These are phyloP conservation scores for Chrysotoxum bicinctum DNA, from an alignment of 2,888 invertebrate genomes.

Conservation along the genomic window DNA sequence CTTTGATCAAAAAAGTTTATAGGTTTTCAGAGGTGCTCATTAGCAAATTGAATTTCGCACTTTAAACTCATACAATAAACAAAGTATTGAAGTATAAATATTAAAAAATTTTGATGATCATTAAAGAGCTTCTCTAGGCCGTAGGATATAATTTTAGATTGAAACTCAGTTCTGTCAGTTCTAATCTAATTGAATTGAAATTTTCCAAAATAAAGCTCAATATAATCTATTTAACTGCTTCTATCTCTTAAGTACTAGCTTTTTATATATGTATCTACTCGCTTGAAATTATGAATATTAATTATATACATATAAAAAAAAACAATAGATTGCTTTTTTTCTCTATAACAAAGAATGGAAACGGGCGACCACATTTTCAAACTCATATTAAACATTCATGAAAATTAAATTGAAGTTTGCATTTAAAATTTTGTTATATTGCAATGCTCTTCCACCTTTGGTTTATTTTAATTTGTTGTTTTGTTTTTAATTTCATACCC, in stretches of 20 bases:
- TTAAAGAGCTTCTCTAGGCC: no score
- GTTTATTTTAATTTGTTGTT: constrained; percentile 7
- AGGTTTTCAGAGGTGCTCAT: no score
- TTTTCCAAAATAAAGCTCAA: no score
- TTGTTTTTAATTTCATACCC: constrained; percentile 37
- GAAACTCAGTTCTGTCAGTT: no score
- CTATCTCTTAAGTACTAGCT: neutral
- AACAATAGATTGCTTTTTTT: constrained; percentile 9
- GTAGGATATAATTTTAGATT: no score
- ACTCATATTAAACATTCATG: constrained; percentile 21
- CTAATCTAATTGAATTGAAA: no score
- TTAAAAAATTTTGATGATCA: no score
- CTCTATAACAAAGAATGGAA: constrained; percentile 49
- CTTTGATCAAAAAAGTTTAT: no score
- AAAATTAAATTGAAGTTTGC: constrained; percentile 33
- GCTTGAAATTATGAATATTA: constrained; percentile 6
- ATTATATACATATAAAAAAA: neutral
- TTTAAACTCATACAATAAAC: no score
- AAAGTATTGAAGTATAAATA: no score
- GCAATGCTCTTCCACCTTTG: constrained; percentile 32
- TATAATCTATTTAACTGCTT: neutral
- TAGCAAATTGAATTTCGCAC: no score
- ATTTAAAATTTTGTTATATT: constrained; percentile 32
- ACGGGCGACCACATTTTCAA: constrained; percentile 60
- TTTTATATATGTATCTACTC: constrained; percentile 16